Evolutionary conservation across 1,140 invertebrate species (phyloP), one percentile per base, ranked within the genome.

Genomic region (Kradibia gibbosae): DNA sequence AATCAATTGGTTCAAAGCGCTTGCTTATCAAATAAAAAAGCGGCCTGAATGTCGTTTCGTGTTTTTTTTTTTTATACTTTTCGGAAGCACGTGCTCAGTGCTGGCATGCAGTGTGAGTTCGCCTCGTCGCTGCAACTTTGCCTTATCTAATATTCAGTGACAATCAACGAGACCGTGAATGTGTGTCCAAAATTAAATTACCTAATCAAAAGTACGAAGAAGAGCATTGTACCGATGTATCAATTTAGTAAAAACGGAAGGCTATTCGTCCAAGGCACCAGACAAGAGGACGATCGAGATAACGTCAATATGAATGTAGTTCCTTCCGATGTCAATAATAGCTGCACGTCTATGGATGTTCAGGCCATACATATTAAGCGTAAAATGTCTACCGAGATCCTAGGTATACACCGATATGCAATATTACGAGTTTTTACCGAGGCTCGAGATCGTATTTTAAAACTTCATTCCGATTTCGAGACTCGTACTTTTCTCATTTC

Each of bases 331-430:
- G 28, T 25, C 28, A 55, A 17, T 3, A n/a, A 0, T n/a, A 17
- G n/a, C 42, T n/a, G 15, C 83, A 34, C 87, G 79, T 82, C 85
- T 34, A 91, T 89, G 83, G 93, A 94, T 84, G 88, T 96, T 81
- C 95, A 95, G 88, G 94, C 95, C 86, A 93, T 97, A 86, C 94
- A 95, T 85, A 96, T 96, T 78, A 96, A 96, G 88, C 95, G 96
- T 85, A 93, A 94, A 85, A 92, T 97, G 83, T 96, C 95, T 84
- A 97, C 96, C 80, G 96, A 96, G 92, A 95, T 96, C 87, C 91
- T 96, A 88, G 96, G 95, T 91, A 89, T 48, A 83, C 22, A 15
- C 10, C 7, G 15, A 4, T 1, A 67, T 0, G 15, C 4, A 67
- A 67, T 71, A 25, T 71, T 25, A 25, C n/a, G n/a, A n/a, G n/a